Conservation (phyloP, 2,113 vertebrate species). For the Ovibos moschatus region DNA sequence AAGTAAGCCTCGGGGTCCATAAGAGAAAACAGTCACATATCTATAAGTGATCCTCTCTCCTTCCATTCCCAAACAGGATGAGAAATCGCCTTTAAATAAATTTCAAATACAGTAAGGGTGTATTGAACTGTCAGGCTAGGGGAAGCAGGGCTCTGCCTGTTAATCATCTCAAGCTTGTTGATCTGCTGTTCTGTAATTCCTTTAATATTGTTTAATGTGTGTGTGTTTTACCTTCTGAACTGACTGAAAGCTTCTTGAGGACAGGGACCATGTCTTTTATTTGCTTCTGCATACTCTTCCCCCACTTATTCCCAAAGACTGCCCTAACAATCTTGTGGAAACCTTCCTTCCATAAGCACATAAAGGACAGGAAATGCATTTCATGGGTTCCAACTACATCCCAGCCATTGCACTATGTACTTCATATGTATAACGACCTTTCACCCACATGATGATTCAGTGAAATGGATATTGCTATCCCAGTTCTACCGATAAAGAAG, state of each 20-base stretch:
- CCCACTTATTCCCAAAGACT: background rate
- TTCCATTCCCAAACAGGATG: background rate
- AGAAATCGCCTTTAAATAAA: background rate
- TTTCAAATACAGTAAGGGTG: background rate
- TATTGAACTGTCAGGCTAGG: background rate
- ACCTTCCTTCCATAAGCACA: background rate
- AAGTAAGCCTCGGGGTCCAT: background rate
- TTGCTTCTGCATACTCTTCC: conserved; percentile 38
- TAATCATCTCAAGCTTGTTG: conserved; percentile 47
- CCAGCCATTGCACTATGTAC: background rate
- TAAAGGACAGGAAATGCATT: background rate
- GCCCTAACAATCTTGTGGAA: background rate
- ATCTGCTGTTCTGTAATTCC: conserved; percentile 61
- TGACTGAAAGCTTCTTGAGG: conserved; percentile 65
- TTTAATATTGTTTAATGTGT: conserved; percentile 46
- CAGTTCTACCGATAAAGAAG: background rate
- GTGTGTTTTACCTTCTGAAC: conserved; percentile 58
- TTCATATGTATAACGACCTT: background rate
- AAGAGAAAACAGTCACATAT: background rate
- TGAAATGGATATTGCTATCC: background rate
- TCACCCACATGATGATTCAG: background rate
- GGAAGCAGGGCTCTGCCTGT: conserved; percentile 55
- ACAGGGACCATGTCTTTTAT: conserved; percentile 56
- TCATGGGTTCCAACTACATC: background rate
- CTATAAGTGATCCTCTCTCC: background rate